phyloP scores from a whole-genome alignment of 2,113 vertebrate genomes.

The Cricetomys ansorgei region DNA sequence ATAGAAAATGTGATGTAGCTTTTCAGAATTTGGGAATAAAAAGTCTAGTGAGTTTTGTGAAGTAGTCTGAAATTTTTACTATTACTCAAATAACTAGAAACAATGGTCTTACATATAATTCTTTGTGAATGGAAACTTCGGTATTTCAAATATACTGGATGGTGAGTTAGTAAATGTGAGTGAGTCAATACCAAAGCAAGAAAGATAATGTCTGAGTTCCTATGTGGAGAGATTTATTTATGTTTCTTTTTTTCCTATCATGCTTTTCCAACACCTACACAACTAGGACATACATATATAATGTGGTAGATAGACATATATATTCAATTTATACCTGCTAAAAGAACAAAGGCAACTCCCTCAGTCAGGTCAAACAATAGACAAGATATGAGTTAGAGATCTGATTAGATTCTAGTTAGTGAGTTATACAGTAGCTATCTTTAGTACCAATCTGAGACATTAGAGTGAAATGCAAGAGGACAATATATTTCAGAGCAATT shows the following conservation, averaged over 20 bases:
- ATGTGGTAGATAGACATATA: background rate
- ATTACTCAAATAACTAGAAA: background rate
- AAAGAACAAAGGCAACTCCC: background rate
- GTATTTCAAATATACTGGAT: background rate
- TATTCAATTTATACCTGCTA: background rate
- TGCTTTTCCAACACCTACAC: background rate
- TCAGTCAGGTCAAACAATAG: background rate
- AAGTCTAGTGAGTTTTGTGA: background rate
- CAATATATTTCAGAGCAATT: background rate
- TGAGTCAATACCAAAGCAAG: background rate
- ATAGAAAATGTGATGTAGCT: background rate
- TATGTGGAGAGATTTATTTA: background rate
- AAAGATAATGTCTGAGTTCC: background rate
- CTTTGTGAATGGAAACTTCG: background rate
- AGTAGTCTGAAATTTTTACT: background rate
- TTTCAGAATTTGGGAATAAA: constrained; percentile 1
- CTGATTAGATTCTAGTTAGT: background rate
- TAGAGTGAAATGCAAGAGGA: background rate
- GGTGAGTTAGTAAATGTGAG: background rate
- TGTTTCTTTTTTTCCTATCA: background rate
- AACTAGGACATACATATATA: background rate
- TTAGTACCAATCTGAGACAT: background rate
- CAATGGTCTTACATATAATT: background rate
- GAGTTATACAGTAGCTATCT: background rate
- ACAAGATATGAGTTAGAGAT: background rate